These are phyloP conservation scores for Ptyas mucosa DNA, from an alignment of 2,113 vertebrate species.

Conservation along the genomic window DNA sequence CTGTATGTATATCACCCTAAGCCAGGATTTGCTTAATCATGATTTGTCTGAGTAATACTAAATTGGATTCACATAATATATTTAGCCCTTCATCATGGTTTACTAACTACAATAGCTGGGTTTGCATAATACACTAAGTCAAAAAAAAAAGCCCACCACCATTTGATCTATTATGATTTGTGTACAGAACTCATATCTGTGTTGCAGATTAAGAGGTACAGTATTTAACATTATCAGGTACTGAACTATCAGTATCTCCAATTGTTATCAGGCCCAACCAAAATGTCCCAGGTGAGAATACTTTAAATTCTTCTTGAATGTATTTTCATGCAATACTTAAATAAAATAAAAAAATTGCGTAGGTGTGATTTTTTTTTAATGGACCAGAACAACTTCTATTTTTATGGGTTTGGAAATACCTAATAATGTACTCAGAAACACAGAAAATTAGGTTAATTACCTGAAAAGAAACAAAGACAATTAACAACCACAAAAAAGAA, in stretches of 20 bases:
- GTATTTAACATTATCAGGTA: neutral
- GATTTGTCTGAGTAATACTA: neutral
- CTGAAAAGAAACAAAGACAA: neutral
- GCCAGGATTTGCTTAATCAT: neutral
- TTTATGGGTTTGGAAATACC: neutral
- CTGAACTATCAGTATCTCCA: neutral
- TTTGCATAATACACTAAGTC: neutral
- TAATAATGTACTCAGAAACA: neutral
- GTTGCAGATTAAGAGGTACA: neutral
- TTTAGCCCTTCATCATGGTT: neutral
- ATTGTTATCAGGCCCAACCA: neutral
- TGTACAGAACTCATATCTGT: neutral
- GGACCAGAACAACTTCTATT: neutral
- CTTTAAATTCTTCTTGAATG: neutral
- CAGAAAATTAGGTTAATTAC: neutral
- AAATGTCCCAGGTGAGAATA: neutral
- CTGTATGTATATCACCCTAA: neutral
- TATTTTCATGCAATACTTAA: neutral
- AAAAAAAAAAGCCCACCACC: neutral
- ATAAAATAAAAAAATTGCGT: neutral
- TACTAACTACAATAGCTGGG: neutral
- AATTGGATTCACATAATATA: neutral
- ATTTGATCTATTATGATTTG: neutral
- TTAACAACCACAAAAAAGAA: neutral
- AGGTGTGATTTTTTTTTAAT: neutral